Evolutionary conservation across 2,888 invertebrate species (phyloP).

Genomic region (Magallana nippona): DNA sequence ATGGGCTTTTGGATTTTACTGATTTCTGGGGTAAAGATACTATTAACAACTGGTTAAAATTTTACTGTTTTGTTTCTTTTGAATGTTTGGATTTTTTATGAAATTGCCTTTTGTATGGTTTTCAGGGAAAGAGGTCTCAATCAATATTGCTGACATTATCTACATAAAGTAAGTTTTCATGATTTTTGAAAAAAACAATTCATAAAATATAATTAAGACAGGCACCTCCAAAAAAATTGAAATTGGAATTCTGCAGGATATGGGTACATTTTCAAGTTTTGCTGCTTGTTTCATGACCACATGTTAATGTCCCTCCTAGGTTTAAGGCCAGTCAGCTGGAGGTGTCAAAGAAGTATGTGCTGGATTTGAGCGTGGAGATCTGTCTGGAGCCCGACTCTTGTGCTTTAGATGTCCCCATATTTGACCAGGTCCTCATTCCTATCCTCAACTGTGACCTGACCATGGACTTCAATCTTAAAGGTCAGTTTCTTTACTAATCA

Average conservation of each 20-base stretch:
- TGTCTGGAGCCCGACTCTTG: slow-evolving; percentile 54
- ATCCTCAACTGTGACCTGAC: slow-evolving; percentile 41
- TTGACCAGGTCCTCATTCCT: slow-evolving; percentile 42
- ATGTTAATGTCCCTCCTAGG: slow-evolving; percentile 17
- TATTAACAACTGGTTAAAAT: not conserved
- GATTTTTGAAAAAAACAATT: not conserved
- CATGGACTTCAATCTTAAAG: slow-evolving; percentile 29
- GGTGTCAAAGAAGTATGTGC: slow-evolving; percentile 47
- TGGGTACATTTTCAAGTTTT: too few species aligned
- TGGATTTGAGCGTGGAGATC: slow-evolving; percentile 53
- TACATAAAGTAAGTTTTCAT: slow-evolving; percentile 19
- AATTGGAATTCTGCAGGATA: too few species aligned
- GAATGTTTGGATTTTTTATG: not conserved
- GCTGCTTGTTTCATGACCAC: too few species aligned
- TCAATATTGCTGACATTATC: slow-evolving; percentile 26
- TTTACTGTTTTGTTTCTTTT: not conserved
- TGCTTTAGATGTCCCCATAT: slow-evolving; percentile 40
- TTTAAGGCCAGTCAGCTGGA: slow-evolving; percentile 38
- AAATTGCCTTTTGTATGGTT: not conserved
- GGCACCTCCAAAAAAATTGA: too few species aligned
- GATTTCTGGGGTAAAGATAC: slow-evolving; percentile 55
- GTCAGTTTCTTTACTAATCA: not conserved
- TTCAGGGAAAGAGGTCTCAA: slow-evolving; percentile 8
- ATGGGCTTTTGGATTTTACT: slow-evolving; percentile 55
- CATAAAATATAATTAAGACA: too few species aligned